Evolutionary conservation across 2,113 vertebrate genomes (phyloP).

Genomic region (Rhabdomys dilectus): DNA sequence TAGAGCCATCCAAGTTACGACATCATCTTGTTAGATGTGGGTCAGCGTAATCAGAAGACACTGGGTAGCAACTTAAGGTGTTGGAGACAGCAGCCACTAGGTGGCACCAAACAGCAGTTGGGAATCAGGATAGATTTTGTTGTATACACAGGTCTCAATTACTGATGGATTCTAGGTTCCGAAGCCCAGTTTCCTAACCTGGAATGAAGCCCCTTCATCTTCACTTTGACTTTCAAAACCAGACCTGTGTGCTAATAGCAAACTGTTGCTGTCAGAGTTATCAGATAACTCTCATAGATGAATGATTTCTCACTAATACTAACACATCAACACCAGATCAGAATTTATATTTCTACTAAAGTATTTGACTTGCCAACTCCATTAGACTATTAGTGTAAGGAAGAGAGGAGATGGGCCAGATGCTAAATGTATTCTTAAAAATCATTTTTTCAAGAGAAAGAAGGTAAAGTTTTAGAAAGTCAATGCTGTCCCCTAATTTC

Average conservation of each 20-base stretch:
- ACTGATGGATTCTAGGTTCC: not conserved
- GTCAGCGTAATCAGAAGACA: not conserved
- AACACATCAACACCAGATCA: not conserved
- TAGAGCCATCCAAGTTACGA: too few species aligned
- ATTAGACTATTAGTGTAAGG: not conserved
- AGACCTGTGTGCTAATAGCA: not conserved
- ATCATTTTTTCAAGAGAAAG: not conserved
- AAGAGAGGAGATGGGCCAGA: not conserved
- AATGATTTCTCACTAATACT: not conserved
- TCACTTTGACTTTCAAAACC: not conserved
- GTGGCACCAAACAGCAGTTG: not conserved
- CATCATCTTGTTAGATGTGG: not conserved
- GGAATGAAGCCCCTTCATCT: not conserved
- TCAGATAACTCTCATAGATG: not conserved
- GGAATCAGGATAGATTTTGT: not conserved
- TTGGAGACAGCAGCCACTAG: not conserved
- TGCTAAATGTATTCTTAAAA: not conserved
- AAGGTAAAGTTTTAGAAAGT: slow-evolving; percentile 1
- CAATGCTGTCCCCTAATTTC: not conserved
- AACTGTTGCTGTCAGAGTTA: not conserved
- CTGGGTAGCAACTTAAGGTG: too few species aligned
- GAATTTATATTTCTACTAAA: not conserved
- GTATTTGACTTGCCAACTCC: not conserved
- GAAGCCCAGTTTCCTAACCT: not conserved
- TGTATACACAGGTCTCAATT: not conserved